Evolutionary conservation across 2,888 invertebrate genomes (phyloP).

Genomic region (Trissoscelio sp.): DNA sequence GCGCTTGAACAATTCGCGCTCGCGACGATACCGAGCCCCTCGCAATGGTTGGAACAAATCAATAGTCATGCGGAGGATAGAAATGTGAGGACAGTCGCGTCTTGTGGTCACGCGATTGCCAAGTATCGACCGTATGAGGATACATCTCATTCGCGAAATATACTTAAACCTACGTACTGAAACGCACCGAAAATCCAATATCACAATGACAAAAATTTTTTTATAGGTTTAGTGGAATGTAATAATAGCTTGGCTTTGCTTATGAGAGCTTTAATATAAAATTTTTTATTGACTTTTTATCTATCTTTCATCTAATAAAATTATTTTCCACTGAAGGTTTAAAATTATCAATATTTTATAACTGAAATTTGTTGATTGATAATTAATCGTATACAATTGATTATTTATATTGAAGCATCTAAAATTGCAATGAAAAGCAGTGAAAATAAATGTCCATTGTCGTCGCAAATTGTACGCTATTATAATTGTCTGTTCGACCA

Average conservation of each 20-base stretch:
- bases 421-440: too few species aligned
- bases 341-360: too few species aligned
- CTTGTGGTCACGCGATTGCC: slow-evolving; percentile 63
- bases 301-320: too few species aligned
- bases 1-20: slow-evolving; percentile 69
- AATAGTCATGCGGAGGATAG: slow-evolving; percentile 75
- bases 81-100: slow-evolving; percentile 63
- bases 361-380: too few species aligned
- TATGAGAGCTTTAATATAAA: not conserved
- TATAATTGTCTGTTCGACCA: too few species aligned
- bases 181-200: not conserved
- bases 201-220: not conserved
- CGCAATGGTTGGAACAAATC: slow-evolving; percentile 70
- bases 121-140: slow-evolving; percentile 42
- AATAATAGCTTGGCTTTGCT: not conserved
- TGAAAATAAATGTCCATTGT: too few species aligned
- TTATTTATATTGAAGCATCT: too few species aligned
- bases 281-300: too few species aligned
- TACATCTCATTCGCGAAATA: slow-evolving; percentile 22
- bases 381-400: too few species aligned
- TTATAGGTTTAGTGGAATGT: not conserved
- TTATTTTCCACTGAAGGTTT: too few species aligned
- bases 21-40: slow-evolving; percentile 63
- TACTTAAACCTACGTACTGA: not conserved
- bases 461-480: too few species aligned